Percentiles rank a stretch among this genome's conserved stretches.
Evolutionary conservation across 2,113 vertebrate species (phyloP).

Genomic region (Gracilinanus agilis): DNA sequence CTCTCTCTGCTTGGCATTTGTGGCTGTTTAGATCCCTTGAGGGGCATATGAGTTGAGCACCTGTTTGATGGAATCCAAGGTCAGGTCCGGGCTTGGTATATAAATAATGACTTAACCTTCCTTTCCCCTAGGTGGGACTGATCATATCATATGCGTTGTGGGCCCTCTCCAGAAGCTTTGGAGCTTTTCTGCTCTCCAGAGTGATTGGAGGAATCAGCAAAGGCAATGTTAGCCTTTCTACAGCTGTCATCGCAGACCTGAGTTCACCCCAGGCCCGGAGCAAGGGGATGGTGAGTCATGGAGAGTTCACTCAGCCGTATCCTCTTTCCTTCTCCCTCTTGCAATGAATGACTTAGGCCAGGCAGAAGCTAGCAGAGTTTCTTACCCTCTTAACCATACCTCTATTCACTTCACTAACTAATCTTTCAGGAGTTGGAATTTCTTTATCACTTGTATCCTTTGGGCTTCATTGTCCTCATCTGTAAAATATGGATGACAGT

Average conservation of each 20-base stretch:
- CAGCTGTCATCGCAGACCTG: constrained; percentile 94
- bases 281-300: constrained; percentile 93
- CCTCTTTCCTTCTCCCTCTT: neutral
- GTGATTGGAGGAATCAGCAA: constrained; percentile 95
- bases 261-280: constrained; percentile 89
- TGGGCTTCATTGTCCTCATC: neutral
- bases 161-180: constrained; percentile 93
- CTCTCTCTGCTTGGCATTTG: neutral
- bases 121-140: constrained; percentile 88
- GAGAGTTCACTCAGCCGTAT: neutral
- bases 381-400: neutral
- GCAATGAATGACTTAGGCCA: neutral
- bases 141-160: constrained; percentile 92
- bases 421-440: neutral
- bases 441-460: neutral
- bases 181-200: constrained; percentile 94
- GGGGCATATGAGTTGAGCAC: neutral
- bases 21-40: neutral
- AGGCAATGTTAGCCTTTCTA: constrained; percentile 96
- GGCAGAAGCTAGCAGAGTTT: neutral
- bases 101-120: constrained; percentile 30
- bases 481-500: neutral
- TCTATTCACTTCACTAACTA: neutral
- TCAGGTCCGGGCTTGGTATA: neutral
- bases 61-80: neutral